Evolutionary conservation across 2,113 vertebrate genomes (phyloP).

Genomic region (Chloebia gouldiae): DNA sequence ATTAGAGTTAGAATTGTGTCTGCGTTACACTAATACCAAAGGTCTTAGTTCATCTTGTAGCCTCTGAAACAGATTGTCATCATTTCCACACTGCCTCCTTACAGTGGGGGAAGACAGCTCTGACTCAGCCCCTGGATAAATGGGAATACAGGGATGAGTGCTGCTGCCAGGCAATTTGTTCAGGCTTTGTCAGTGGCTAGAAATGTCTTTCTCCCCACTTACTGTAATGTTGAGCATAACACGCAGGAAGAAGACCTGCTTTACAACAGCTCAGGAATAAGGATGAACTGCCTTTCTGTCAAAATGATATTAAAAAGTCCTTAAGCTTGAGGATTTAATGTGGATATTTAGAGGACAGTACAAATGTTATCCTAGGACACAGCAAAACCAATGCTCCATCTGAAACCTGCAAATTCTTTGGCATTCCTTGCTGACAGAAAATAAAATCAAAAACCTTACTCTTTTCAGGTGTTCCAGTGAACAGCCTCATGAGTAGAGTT

Average conservation of each 20-base stretch:
- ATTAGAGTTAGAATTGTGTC: slow-evolving; percentile 14
- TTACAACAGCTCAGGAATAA: background rate
- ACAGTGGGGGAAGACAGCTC: background rate
- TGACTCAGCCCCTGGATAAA: slow-evolving; percentile 30
- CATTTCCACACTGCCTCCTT: background rate
- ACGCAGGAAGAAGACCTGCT: background rate
- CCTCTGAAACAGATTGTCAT: slow-evolving; percentile 3
- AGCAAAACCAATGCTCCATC: background rate
- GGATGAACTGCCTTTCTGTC: background rate
- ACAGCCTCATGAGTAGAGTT: background rate
- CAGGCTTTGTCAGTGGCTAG: background rate
- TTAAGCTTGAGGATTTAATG: background rate
- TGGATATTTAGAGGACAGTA: background rate
- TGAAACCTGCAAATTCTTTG: background rate
- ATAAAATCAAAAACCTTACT: background rate
- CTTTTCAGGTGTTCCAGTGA: background rate
- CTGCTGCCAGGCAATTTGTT: background rate
- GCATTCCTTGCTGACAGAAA: background rate
- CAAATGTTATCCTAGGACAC: background rate
- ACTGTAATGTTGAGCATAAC: background rate
- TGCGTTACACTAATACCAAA: slow-evolving; percentile 7
- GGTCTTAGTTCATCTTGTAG: background rate
- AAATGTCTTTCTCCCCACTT: background rate
- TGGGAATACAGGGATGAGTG: background rate
- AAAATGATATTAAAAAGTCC: background rate